These are phyloP conservation scores for Oplegnathus fasciatus DNA, from an alignment of 2,113 vertebrate genomes.

Conservation along the genomic window DNA sequence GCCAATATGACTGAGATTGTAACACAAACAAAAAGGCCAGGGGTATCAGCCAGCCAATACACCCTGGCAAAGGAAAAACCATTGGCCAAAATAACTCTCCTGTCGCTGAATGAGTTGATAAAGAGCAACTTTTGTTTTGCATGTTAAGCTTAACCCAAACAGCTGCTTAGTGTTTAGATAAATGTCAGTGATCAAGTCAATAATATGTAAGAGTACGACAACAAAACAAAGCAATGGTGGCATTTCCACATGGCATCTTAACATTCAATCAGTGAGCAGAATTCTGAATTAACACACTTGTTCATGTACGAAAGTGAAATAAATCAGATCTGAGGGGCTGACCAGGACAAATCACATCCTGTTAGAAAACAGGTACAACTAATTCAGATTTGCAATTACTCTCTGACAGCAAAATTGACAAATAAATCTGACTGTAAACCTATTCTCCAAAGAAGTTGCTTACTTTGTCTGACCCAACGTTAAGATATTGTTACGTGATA, in stretches of 20 bases:
- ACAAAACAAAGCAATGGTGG: conserved; percentile 16
- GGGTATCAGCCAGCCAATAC: conserved; percentile 51
- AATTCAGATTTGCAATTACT: neutral
- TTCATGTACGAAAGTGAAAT: neutral
- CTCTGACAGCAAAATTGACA: neutral
- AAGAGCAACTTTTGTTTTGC: neutral
- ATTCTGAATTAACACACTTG: neutral
- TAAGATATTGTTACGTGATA: neutral
- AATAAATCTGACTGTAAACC: conserved; percentile 1
- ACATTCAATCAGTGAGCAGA: neutral
- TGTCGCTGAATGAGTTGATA: neutral
- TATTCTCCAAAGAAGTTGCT: neutral
- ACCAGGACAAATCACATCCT: neutral
- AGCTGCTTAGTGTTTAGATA: neutral
- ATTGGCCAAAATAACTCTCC: conserved; percentile 16
- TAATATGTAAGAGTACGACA: neutral
- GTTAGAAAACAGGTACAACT: neutral
- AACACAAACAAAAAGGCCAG: conserved; percentile 26
- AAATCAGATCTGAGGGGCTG: neutral
- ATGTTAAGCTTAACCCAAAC: conserved; percentile 2
- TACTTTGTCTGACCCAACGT: neutral
- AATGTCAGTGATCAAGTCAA: conserved; percentile 14
- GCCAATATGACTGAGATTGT: conserved; percentile 18
- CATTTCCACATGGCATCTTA: conserved; percentile 24
- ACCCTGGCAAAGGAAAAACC: conserved; percentile 15